A percentile compares a stretch with the other conserved stretches of the same genome.
These are phyloP conservation scores for Brachionus paranguensis DNA, from an alignment of 1,140 invertebrate genomes.

Conservation along the genomic window DNA sequence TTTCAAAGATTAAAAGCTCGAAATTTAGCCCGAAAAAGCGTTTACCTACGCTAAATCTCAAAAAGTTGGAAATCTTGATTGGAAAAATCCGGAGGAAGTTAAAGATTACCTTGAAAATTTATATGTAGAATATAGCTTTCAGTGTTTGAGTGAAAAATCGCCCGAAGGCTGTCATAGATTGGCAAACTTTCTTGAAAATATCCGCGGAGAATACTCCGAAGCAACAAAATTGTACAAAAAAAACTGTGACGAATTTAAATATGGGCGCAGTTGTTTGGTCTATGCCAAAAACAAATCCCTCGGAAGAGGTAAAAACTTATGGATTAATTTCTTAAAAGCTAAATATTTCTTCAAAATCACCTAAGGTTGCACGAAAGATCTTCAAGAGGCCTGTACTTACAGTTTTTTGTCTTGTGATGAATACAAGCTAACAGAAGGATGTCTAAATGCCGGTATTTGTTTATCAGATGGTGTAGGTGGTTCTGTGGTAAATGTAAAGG, in stretches of 20 bases:
- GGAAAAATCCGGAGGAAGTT: conserved; percentile 36
- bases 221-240: conserved; percentile 37
- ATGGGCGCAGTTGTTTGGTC: conserved; percentile 8
- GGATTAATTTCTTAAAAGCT: not conserved
- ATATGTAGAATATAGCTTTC: conserved; percentile 34
- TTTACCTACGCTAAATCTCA: not conserved
- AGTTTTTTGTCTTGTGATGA: conserved; percentile 31
- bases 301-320: not conserved
- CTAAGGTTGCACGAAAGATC: not conserved
- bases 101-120: conserved; percentile 40
- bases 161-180: conserved; percentile 37
- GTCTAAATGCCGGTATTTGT: conserved; percentile 14
- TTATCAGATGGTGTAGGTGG: not conserved
- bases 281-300: conserved; percentile 10
- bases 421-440: conserved; percentile 4
- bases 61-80: conserved; percentile 8
- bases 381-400: not conserved
- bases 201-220: not conserved
- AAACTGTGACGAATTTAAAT: conserved; percentile 37
- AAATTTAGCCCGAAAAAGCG: not conserved
- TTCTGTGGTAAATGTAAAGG: not conserved
- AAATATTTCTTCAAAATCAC: not conserved
- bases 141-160: conserved; percentile 32
- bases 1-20: not conserved
- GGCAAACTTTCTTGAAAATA: conserved; percentile 38